A percentile compares a stretch with the other conserved stretches of the same genome.
Evolutionary conservation across 92 coral and sea anemone species (phyloP).

Genomic region (Palythoa grandiflora): DNA sequence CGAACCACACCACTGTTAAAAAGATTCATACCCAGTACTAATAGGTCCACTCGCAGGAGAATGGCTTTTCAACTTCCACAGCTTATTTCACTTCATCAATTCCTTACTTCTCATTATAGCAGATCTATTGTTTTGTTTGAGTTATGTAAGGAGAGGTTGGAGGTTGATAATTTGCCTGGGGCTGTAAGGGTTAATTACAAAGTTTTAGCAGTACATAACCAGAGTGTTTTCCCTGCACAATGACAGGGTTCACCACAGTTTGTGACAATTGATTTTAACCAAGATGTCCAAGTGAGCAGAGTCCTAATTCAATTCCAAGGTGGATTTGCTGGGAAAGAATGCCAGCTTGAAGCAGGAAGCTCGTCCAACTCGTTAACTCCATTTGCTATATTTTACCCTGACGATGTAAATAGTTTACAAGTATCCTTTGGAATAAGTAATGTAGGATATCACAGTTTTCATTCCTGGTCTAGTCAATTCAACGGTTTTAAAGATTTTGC

Average conservation of each 20-base stretch:
- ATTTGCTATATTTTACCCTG: slow-evolving; percentile 81
- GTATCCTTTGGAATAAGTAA: slow-evolving; percentile 66
- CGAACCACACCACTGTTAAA: too few species aligned
- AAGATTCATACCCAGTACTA: too few species aligned
- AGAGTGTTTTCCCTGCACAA: not conserved
- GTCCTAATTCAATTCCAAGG: slow-evolving; percentile 83
- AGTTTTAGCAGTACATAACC: not conserved
- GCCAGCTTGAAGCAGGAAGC: slow-evolving; percentile 77
- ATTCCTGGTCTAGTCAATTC: too few species aligned
- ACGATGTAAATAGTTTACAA: slow-evolving; percentile 74
- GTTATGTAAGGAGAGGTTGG: too few species aligned
- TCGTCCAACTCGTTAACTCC: slow-evolving; percentile 66
- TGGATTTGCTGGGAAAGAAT: slow-evolving; percentile 87
- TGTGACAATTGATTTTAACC: slow-evolving; percentile 72
- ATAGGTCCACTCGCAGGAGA: too few species aligned
- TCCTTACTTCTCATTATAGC: too few species aligned
- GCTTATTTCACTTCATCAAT: too few species aligned
- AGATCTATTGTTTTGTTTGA: too few species aligned
- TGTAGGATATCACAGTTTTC: not conserved
- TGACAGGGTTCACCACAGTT: slow-evolving; percentile 83
- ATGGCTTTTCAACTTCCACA: too few species aligned
- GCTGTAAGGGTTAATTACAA: too few species aligned
- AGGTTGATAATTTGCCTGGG: too few species aligned
- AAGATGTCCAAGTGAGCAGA: slow-evolving; percentile 64
- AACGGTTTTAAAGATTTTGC: too few species aligned